These are phyloP conservation scores for Ericerus pela DNA, from an alignment of 1,140 invertebrate genomes.

Conservation along the genomic window DNA sequence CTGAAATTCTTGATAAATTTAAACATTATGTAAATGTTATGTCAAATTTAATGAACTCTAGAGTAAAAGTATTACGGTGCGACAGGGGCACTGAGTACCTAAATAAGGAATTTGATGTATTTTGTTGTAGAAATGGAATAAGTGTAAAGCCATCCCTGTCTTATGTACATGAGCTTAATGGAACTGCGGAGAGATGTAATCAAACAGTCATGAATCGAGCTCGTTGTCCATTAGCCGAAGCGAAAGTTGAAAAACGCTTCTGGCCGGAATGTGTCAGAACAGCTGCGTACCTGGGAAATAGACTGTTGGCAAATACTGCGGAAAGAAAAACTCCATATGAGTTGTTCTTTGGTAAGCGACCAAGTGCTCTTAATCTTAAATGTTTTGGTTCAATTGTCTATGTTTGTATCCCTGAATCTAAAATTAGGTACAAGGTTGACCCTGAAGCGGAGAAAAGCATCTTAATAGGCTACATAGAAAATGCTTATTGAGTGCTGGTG, in stretches of 20 bases:
- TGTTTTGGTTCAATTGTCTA: conserved; percentile 22
- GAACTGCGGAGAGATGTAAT: conserved; percentile 17
- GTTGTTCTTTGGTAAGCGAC: not conserved
- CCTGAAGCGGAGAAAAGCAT: too few relatives aligned
- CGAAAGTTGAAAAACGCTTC: conserved; percentile 12
- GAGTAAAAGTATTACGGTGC: conserved; percentile 12
- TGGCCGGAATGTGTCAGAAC: conserved; percentile 18
- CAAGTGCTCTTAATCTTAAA: not conserved
- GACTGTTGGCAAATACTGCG: conserved; percentile 7
- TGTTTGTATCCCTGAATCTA: conserved; percentile 20
- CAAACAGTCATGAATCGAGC: conserved; percentile 17
- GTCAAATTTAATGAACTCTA: not conserved
- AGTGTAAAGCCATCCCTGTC: not conserved
- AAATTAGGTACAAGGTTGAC: too few relatives aligned
- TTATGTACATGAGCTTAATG: conserved; percentile 6
- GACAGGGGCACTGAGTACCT: conserved; percentile 19
- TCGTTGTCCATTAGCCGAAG: conserved; percentile 17
- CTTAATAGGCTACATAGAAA: too few relatives aligned
- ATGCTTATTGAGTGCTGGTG: too few relatives aligned
- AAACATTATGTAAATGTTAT: conserved; percentile 18
- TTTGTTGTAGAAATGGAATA: not conserved
- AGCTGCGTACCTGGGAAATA: conserved; percentile 18
- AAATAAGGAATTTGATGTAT: not conserved
- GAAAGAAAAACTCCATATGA: conserved; percentile 4
- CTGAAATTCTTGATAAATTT: conserved; percentile 18